Conservation (phyloP, 2,888 invertebrate species). For the Limnephilus lunatus region DNA sequence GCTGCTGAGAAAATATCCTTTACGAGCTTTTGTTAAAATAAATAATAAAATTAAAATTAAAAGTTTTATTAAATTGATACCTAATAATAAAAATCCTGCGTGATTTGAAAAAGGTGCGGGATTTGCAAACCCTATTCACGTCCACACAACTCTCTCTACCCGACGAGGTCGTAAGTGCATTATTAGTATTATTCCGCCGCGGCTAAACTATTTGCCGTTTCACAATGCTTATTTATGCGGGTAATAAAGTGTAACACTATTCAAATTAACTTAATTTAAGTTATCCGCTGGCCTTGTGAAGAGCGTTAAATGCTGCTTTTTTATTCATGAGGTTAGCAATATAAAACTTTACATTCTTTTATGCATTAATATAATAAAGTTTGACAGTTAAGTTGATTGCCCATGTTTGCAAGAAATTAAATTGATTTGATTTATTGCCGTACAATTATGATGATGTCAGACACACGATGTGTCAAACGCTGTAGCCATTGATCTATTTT, state of each 20-base stretch:
- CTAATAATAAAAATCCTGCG: too few species aligned
- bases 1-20: too few species aligned
- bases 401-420: not conserved
- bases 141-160: not conserved
- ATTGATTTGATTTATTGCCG: not conserved
- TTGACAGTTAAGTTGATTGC: not conserved
- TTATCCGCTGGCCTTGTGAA: not conserved
- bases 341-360: not conserved
- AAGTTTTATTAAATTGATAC: too few species aligned
- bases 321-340: not conserved
- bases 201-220: constrained; percentile 4
- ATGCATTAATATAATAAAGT: not conserved
- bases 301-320: not conserved
- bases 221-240: constrained; percentile 11
- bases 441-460: not conserved
- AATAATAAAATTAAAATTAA: too few species aligned
- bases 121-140: not conserved
- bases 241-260: constrained; percentile 24
- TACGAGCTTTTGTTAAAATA: too few species aligned
- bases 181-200: not conserved
- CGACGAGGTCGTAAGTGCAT: constrained; percentile 20
- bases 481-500: not conserved
- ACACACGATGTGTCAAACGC: not conserved
- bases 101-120: too few species aligned
- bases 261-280: constrained; percentile 9